phyloP scores from a whole-genome alignment of 2,888 invertebrate species.

The Boloria selene region DNA sequence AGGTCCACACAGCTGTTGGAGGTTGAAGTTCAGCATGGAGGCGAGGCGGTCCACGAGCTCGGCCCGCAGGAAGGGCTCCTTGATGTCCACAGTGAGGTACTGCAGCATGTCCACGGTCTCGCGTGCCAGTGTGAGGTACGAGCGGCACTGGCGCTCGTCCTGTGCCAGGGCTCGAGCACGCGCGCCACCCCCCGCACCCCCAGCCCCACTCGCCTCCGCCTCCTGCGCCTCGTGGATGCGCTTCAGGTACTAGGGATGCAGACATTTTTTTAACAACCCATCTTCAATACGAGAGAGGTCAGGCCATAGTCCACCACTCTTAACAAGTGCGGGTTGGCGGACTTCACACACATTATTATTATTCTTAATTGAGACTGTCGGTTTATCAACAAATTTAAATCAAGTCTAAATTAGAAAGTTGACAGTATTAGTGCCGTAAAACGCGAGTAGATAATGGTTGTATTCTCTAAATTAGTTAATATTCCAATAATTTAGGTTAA shows the following conservation, averaged over 20 bases:
- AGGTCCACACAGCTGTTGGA: conserved; percentile 97
- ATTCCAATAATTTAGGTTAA: not conserved
- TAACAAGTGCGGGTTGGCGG: too few species aligned
- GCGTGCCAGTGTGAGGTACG: conserved; percentile 92
- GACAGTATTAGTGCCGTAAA: too few species aligned
- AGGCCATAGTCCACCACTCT: too few species aligned
- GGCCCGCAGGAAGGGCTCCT: conserved; percentile 95
- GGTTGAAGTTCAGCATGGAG: conserved; percentile 99
- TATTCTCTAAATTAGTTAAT: too few species aligned
- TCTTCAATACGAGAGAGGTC: too few species aligned
- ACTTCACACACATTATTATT: too few species aligned
- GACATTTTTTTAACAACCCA: too few species aligned
- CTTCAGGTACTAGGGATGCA: conserved; percentile 87
- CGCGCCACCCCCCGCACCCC: conserved; percentile 86
- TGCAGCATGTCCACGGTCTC: conserved; percentile 99
- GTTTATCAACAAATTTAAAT: too few species aligned
- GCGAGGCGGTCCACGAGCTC: conserved; percentile 97
- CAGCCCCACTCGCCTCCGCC: conserved; percentile 84
- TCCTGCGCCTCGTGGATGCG: conserved; percentile 94
- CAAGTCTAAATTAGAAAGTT: too few species aligned
- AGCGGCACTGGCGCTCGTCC: conserved; percentile 92
- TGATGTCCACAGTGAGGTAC: conserved; percentile 96
- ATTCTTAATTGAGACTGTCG: too few species aligned
- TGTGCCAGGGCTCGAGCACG: conserved; percentile 89
- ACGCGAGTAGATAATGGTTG: too few species aligned